phyloP scores from a whole-genome alignment of 2,888 invertebrate species.

The Rhogogaster chlorosoma region DNA sequence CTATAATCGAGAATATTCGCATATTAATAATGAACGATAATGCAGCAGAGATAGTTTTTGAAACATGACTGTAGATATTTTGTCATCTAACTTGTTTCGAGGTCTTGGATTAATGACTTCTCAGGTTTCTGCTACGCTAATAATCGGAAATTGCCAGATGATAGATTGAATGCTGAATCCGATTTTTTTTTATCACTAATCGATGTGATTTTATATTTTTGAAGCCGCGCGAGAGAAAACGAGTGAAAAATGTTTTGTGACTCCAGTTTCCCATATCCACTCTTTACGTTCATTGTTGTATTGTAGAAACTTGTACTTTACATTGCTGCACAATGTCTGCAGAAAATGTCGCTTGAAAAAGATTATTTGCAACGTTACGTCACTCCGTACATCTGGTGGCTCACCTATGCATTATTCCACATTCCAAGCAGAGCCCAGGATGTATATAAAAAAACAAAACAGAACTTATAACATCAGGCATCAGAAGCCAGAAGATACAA shows the following conservation, averaged over 20 bases:
- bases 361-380: constrained; percentile 50
- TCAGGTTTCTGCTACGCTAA: neutral
- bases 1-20: neutral
- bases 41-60: neutral
- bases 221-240: neutral
- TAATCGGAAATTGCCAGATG: neutral
- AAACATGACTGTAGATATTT: neutral
- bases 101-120: neutral
- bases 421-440: constrained; percentile 35
- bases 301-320: constrained; percentile 41
- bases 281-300: constrained; percentile 44
- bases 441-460: neutral
- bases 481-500: neutral
- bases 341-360: constrained; percentile 34
- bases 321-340: constrained; percentile 41
- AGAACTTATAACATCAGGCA: neutral
- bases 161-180: neutral
- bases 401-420: constrained; percentile 42
- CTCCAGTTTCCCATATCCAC: constrained; percentile 9
- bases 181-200: neutral
- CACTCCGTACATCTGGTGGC: constrained; percentile 30
- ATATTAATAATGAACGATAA: neutral
- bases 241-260: neutral
- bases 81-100: no score
- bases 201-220: neutral